Evolutionary conservation across 2,888 invertebrate species (phyloP).

Genomic region (Microctonus aethiopoides): DNA sequence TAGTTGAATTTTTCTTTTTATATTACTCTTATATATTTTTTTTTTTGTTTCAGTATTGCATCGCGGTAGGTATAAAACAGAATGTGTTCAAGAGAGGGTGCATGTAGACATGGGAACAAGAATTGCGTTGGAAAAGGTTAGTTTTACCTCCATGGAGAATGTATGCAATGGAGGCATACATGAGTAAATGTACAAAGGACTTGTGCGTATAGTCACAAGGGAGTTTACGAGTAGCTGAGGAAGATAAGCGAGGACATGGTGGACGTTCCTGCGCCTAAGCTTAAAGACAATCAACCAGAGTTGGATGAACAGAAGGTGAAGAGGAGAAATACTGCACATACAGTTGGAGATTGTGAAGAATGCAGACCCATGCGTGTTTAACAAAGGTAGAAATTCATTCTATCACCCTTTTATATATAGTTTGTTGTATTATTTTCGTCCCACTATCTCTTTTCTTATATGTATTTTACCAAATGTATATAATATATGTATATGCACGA

Average conservation of each 20-base stretch:
- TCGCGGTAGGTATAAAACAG: slow-evolving; percentile 19
- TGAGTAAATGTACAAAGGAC: slow-evolving; percentile 6
- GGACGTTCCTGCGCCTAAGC: slow-evolving; percentile 27
- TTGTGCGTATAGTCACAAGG: slow-evolving; percentile 14
- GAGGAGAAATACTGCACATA: background rate
- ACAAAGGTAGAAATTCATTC: slow-evolving; percentile 26
- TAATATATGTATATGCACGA: background rate
- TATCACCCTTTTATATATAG: background rate
- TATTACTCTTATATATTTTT: background rate
- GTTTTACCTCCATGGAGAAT: slow-evolving; percentile 26
- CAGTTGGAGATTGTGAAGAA: slow-evolving; percentile 11
- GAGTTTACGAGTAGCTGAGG: slow-evolving; percentile 36
- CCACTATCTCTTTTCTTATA: background rate
- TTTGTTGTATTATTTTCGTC: background rate
- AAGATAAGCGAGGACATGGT: slow-evolving; percentile 36
- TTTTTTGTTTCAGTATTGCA: background rate
- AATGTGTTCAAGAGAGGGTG: background rate
- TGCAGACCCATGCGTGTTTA: slow-evolving; percentile 23
- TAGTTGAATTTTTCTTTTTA: background rate
- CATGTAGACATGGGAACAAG: slow-evolving; percentile 13
- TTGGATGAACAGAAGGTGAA: slow-evolving; percentile 1
- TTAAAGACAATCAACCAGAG: slow-evolving; percentile 5
- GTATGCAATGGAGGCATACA: slow-evolving; percentile 23
- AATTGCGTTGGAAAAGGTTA: slow-evolving; percentile 16
- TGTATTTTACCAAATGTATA: background rate